These are phyloP conservation scores for Ginglymostoma cirratum DNA, from an alignment of 2,113 vertebrate species.

Conservation along the genomic window DNA sequence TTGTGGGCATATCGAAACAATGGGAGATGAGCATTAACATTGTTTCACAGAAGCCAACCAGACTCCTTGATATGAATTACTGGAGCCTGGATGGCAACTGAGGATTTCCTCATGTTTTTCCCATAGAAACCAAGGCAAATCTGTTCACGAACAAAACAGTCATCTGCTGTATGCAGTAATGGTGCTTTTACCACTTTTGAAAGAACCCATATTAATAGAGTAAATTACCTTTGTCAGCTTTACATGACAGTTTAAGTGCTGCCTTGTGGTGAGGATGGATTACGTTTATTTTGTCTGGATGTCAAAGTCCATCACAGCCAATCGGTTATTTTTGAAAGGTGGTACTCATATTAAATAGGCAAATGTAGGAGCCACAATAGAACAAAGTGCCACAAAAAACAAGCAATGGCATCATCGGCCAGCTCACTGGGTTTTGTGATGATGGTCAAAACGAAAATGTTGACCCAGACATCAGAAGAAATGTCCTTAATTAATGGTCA, in stretches of 20 bases:
- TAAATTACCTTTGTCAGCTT: background rate
- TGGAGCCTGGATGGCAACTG: background rate
- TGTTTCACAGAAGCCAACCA: background rate
- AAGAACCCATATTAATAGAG: background rate
- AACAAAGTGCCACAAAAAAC: background rate
- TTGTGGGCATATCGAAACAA: background rate
- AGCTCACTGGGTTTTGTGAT: background rate
- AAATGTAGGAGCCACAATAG: background rate
- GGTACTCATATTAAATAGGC: background rate
- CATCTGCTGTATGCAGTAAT: background rate
- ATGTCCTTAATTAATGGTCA: background rate
- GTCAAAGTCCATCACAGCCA: background rate
- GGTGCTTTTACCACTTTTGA: background rate
- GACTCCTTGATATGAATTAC: too few species aligned
- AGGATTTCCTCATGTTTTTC: background rate
- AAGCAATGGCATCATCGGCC: background rate
- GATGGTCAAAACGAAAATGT: background rate
- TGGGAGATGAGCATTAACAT: background rate
- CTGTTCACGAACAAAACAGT: background rate
- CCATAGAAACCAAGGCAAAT: background rate
- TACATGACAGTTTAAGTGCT: background rate
- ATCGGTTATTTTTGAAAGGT: background rate
- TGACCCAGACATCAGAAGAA: background rate
- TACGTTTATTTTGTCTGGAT: background rate
- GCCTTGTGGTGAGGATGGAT: background rate